These are phyloP conservation scores for Atta texana DNA, from an alignment of 1,140 invertebrate genomes.

Conservation along the genomic window DNA sequence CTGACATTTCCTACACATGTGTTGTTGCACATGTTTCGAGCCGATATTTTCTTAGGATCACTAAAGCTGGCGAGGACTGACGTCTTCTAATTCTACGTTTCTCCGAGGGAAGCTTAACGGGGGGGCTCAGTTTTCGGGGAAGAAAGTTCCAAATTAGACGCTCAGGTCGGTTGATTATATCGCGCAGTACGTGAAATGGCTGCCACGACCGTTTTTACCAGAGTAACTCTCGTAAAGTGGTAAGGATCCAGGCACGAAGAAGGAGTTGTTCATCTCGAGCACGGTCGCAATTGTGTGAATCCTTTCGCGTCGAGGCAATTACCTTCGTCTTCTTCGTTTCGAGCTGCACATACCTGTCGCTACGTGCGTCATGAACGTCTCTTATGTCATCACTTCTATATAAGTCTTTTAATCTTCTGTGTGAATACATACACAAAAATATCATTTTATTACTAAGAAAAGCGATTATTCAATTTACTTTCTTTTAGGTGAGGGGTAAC, in stretches of 20 bases:
- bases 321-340: slow-evolving; percentile 8
- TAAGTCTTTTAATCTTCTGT: background rate
- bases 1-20: slow-evolving; percentile 10
- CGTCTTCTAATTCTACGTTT: slow-evolving; percentile 11
- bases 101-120: background rate
- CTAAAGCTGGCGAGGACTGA: background rate
- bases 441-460: no score
- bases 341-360: slow-evolving; percentile 38
- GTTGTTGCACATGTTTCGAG: background rate
- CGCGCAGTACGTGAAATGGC: slow-evolving; percentile 25
- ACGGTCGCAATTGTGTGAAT: background rate
- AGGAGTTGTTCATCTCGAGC: background rate
- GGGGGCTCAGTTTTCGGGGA: slow-evolving; percentile 29
- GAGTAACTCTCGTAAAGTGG: slow-evolving; percentile 20
- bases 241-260: background rate
- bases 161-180: slow-evolving; percentile 17
- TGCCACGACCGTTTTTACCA: slow-evolving; percentile 14
- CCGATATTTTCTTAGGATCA: slow-evolving; percentile 8
- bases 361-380: background rate
- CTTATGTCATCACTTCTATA: slow-evolving; percentile 23
- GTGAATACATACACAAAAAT: no score
- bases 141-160: slow-evolving; percentile 42
- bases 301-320: slow-evolving; percentile 40
- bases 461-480: no score
- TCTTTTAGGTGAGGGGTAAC: no score